Evolutionary conservation across 1,140 invertebrate genomes (phyloP).

Genomic region (Ips nitidus): DNA sequence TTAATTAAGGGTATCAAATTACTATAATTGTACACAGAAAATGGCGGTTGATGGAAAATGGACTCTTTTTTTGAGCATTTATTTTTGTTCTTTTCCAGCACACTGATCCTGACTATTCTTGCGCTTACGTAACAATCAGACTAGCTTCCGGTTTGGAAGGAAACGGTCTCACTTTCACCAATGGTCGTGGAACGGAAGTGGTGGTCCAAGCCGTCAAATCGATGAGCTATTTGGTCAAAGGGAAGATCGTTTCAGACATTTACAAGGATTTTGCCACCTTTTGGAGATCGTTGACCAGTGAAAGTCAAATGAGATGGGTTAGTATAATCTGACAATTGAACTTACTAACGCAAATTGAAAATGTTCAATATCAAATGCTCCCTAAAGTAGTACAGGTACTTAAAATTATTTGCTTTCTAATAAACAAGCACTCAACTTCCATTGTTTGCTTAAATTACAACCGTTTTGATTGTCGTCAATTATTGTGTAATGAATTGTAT

Average conservation of each 20-base stretch:
- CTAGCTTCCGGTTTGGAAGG: constrained; percentile 67
- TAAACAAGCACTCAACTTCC: not conserved
- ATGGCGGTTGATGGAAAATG: too few relatives aligned
- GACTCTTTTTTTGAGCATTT: not conserved
- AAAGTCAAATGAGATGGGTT: constrained; percentile 90
- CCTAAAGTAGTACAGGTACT: too few relatives aligned
- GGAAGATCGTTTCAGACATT: constrained; percentile 66
- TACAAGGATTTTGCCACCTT: constrained; percentile 75
- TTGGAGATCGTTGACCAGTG: constrained; percentile 80
- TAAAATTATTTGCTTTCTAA: too few relatives aligned
- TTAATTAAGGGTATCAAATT: too few relatives aligned
- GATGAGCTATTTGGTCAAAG: constrained; percentile 68
- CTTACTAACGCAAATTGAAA: not conserved
- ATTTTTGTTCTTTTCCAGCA: constrained; percentile 61
- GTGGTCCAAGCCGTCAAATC: constrained; percentile 74
- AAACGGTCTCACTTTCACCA: constrained; percentile 83
- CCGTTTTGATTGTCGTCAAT: too few relatives aligned
- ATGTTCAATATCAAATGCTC: not conserved
- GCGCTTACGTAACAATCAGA: constrained; percentile 79
- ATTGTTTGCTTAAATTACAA: too few relatives aligned
- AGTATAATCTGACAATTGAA: constrained; percentile 35
- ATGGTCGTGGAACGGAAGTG: constrained; percentile 82
- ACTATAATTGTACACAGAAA: too few relatives aligned
- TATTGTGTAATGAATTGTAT: too few relatives aligned
- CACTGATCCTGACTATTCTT: constrained; percentile 87